phyloP scores from a whole-genome alignment of 1,140 invertebrate species.

The Drosophila nebulosa region DNA sequence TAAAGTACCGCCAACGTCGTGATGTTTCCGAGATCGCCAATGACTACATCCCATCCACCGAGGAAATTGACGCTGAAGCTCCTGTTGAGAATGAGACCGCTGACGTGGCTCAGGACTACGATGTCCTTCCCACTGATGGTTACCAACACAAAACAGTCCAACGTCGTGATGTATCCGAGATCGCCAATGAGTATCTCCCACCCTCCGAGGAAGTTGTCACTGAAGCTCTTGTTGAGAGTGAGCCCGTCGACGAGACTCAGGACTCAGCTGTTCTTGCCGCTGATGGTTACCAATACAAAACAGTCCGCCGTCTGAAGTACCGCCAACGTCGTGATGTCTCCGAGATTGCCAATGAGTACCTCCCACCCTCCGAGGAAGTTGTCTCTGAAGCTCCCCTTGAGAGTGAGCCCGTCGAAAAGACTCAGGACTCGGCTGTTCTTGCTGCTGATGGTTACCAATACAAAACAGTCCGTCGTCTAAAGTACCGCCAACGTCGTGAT shows the following conservation, averaged over 20 bases:
- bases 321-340: conserved; percentile 61
- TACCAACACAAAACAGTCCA: conserved; percentile 40
- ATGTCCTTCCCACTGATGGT: conserved; percentile 26
- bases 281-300: conserved; percentile 60
- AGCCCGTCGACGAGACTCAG: conserved; percentile 6
- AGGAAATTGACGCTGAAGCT: conserved; percentile 27
- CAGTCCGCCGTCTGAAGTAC: conserved; percentile 53
- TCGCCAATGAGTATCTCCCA: conserved; percentile 38
- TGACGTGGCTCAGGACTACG: conserved; percentile 27
- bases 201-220: conserved; percentile 16
- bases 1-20: conserved; percentile 54
- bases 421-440: conserved; percentile 49
- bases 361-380: conserved; percentile 47
- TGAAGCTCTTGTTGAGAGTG: conserved; percentile 14
- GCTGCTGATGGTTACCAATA: conserved; percentile 51
- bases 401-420: conserved; percentile 26
- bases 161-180: conserved; percentile 41
- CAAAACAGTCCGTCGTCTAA: conserved; percentile 56
- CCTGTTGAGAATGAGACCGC: conserved; percentile 2
- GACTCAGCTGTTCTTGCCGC: conserved; percentile 34
- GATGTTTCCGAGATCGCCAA: conserved; percentile 55
- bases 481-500: conserved; percentile 56
- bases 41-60: conserved; percentile 46
- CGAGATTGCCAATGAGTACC: conserved; percentile 57
- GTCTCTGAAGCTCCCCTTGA: conserved; percentile 20